Percentiles rank a stretch among this genome's conserved stretches.
Evolutionary conservation across 2,888 invertebrate species (phyloP).

Genomic region (Nebria salina): DNA sequence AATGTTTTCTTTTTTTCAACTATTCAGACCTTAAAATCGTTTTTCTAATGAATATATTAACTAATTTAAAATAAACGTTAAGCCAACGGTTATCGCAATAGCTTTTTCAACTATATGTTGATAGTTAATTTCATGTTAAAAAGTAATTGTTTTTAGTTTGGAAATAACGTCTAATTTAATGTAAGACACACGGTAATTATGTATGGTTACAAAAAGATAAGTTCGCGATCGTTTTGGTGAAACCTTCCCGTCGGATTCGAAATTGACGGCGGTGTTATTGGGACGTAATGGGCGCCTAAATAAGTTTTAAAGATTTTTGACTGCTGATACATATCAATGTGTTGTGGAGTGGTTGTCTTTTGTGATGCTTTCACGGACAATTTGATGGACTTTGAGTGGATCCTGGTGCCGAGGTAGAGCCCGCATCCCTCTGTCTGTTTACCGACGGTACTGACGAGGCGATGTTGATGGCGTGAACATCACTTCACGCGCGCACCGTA

Average conservation of each 20-base stretch:
- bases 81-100: too few relatives aligned
- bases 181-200: too few relatives aligned
- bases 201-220: not conserved
- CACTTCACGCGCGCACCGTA: not conserved
- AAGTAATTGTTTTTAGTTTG: too few relatives aligned
- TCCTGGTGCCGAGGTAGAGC: slow-evolving; percentile 28
- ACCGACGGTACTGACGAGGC: slow-evolving; percentile 23
- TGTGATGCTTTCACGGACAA: slow-evolving; percentile 46
- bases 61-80: too few relatives aligned
- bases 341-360: slow-evolving; percentile 46
- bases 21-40: too few relatives aligned
- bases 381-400: slow-evolving; percentile 45
- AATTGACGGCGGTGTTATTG: slow-evolving; percentile 3
- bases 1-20: too few relatives aligned
- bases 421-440: slow-evolving; percentile 5
- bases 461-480: not conserved
- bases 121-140: too few relatives aligned
- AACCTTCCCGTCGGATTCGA: not conserved
- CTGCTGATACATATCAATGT: slow-evolving; percentile 45
- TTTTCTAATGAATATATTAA: too few relatives aligned
- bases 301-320: slow-evolving; percentile 32
- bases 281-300: slow-evolving; percentile 24
- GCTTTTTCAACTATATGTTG: too few relatives aligned
- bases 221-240: not conserved
- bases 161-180: too few relatives aligned